These are phyloP conservation scores for Neotoxoptera formosana DNA, from an alignment of 1,140 invertebrate genomes.

Conservation along the genomic window DNA sequence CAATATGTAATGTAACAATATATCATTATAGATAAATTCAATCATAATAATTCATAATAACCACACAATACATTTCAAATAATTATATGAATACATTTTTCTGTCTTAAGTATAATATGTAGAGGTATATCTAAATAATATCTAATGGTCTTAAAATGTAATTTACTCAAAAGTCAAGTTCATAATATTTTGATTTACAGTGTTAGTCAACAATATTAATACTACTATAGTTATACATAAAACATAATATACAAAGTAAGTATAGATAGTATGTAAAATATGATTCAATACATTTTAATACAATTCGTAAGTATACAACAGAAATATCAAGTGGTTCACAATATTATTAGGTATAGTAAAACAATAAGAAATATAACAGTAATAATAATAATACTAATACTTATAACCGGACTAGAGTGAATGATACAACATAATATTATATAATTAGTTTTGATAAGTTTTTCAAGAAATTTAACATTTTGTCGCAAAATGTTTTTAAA, in stretches of 20 bases:
- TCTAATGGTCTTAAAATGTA: neutral
- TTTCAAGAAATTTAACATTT: neutral
- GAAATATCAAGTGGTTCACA: neutral
- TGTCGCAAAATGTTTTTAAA: neutral
- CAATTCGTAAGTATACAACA: neutral
- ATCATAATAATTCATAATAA: neutral
- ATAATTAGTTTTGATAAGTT: neutral
- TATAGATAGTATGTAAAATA: neutral
- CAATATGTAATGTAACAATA: neutral
- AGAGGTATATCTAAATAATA: neutral
- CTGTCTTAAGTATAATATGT: neutral
- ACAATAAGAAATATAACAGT: neutral
- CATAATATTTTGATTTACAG: constrained; percentile 17
- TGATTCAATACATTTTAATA: neutral
- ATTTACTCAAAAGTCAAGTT: neutral
- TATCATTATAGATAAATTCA: neutral
- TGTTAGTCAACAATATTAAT: neutral
- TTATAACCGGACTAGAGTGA: constrained; percentile 3
- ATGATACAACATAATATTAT: neutral
- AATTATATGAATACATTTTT: neutral
- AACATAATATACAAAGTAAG: neutral
- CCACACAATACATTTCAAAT: neutral
- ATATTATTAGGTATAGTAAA: neutral
- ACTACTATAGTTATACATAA: neutral
- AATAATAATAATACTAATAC: neutral